Base-by-base conservation (phyloP, 2,888 invertebrate species). In the Phymatocera aterrima region DNA sequence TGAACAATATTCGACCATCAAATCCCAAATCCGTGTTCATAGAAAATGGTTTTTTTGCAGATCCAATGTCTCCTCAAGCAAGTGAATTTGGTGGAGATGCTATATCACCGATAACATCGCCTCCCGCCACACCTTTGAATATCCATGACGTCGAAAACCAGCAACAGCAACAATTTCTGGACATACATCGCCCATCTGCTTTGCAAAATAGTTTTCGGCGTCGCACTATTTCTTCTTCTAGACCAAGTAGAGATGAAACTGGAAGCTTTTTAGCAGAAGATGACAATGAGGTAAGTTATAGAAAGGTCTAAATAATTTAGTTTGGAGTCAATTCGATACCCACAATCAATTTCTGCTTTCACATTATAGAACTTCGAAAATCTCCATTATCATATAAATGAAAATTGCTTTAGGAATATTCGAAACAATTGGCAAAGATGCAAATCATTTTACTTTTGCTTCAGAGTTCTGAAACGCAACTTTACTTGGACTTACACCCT, bases 61-160 rank as follows among this genome's bases (percentile, higher is more conserved):
- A 94, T 91, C 93, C 93, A 37, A 93, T 94, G 90, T 94, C 94
- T 70, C 94, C 94, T 2, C 92, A 91, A 81, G 89, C 91, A 68
- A 90, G 89, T 82, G 92, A 91, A 80, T 90, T 88, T 79, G 89
- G 90, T 54, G 91, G 92, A 51, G 91, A 89, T 54, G 88, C 87
- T 5, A 89, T 87, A 80, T 90, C 92, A n/a, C 91, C 92, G 37
- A 85, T 92, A 75, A 91, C 91, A 12, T 92, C 93, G 21, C 92
- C 92, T 54, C 92, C 92, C 40, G 92, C 92, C 34, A 92, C 92
- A 61, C 92, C 92, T 0, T 86, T 86, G 18, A 88, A 87, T 77
- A 79, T 83, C 78, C 90, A 91, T 48, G 91, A 91, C 64, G 79
- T 83, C 68, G 85, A 89, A 64, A 85, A 87, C 77, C 83, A 83